These are phyloP conservation scores for Maniola jurtina DNA, from an alignment of 1,140 invertebrate genomes.

Conservation along the genomic window DNA sequence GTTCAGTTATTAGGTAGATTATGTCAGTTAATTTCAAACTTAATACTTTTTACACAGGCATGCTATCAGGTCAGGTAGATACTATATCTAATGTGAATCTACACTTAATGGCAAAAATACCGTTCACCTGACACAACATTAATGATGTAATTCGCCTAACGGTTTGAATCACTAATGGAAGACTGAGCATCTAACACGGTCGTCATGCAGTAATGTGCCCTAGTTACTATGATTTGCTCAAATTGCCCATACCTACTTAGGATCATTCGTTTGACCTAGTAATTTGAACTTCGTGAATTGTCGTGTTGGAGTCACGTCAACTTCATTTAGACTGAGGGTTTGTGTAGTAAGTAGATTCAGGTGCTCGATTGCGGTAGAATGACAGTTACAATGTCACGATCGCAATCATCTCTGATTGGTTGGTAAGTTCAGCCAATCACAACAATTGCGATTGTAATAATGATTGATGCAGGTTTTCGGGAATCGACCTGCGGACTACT, in stretches of 20 bases:
- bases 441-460: too few relatives aligned
- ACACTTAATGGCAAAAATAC: conserved; percentile 18
- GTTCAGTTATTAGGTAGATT: too few relatives aligned
- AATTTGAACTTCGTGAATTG: conserved; percentile 39
- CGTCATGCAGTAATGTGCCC: conserved; percentile 62
- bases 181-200: conserved; percentile 40
- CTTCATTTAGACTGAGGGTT: not conserved
- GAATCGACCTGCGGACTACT: too few relatives aligned
- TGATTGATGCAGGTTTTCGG: too few relatives aligned
- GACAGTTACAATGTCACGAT: too few relatives aligned
- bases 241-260: conserved; percentile 60
- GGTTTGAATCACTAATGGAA: conserved; percentile 39
- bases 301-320: conserved; percentile 2
- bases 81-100: conserved; percentile 9
- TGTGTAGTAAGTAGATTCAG: not conserved
- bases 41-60: too few relatives aligned
- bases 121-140: conserved; percentile 20
- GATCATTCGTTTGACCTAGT: conserved; percentile 64
- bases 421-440: too few relatives aligned
- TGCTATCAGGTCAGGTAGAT: not conserved
- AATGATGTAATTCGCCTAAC: conserved; percentile 42
- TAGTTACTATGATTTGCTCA: conserved; percentile 68
- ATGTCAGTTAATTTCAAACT: not conserved
- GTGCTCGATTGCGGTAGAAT: too few relatives aligned
- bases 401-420: too few relatives aligned